These are phyloP conservation scores for Mythimna vitellina DNA, from an alignment of 2,888 invertebrate species.

Conservation along the genomic window DNA sequence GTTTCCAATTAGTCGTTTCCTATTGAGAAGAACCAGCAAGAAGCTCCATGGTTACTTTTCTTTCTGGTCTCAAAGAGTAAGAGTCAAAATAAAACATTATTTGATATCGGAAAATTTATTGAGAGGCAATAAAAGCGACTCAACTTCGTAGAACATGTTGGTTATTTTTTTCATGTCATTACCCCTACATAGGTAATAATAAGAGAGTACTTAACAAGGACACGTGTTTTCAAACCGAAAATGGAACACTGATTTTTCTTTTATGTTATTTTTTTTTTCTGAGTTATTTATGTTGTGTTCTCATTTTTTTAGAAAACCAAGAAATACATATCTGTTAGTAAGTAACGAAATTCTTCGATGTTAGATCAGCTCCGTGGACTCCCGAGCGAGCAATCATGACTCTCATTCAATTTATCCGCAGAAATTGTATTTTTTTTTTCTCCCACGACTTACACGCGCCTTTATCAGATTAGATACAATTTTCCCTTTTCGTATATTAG, in stretches of 20 bases:
- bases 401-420: conserved; percentile 64
- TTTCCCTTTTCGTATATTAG: conserved; percentile 47
- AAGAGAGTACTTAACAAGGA: conserved; percentile 13
- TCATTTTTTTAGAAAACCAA: conserved; percentile 18
- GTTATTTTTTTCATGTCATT: conserved; percentile 1
- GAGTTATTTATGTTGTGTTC: conserved; percentile 23
- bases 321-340: conserved; percentile 36
- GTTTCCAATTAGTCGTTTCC: too few species aligned
- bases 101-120: conserved; percentile 8
- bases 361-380: conserved; percentile 48
- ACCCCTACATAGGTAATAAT: conserved; percentile 12
- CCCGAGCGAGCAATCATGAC: conserved; percentile 60
- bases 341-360: conserved; percentile 52
- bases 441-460: conserved; percentile 33
- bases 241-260: neutral
- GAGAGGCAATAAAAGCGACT: conserved; percentile 5
- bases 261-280: neutral
- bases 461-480: conserved; percentile 55
- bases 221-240: conserved; percentile 11
- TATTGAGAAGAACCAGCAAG: too few species aligned
- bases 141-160: neutral
- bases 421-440: conserved; percentile 60
- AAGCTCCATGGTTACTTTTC: too few species aligned
- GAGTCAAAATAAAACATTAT: conserved; percentile 4
- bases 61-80: neutral